Percentiles rank a stretch among this genome's conserved stretches.
Conservation (phyloP, 1,140 invertebrate species). For the Macrostomum lignano region DNA sequence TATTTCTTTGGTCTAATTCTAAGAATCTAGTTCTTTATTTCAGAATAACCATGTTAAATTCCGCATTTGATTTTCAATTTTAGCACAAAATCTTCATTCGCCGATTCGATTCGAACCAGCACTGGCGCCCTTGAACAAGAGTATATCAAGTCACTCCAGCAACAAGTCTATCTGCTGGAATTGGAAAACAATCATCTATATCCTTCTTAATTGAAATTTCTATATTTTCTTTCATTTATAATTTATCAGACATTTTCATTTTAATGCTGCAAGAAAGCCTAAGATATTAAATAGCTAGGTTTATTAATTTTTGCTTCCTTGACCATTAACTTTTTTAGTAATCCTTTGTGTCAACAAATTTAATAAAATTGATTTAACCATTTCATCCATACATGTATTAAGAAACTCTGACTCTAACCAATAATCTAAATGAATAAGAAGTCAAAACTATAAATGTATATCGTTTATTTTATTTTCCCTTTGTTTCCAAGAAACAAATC, state of each 20-base stretch:
- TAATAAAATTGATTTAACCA: too few species aligned
- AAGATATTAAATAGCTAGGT: background rate
- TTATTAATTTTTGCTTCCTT: conserved; percentile 4
- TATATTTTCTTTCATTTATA: background rate
- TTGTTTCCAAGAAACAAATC: background rate
- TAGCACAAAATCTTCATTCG: too few species aligned
- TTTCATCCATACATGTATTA: conserved; percentile 11
- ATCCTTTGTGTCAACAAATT: conserved; percentile 3
- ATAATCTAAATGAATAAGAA: background rate
- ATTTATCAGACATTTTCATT: background rate
- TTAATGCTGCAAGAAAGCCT: background rate
- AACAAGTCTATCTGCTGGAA: conserved; percentile 27
- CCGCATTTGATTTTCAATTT: too few species aligned
- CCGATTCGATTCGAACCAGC: too few species aligned
- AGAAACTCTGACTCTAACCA: too few species aligned
- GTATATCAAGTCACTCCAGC: conserved; percentile 27
- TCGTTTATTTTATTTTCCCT: conserved; percentile 3
- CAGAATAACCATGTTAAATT: too few species aligned
- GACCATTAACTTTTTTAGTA: background rate
- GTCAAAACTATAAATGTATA: background rate
- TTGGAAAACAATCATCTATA: conserved; percentile 26
- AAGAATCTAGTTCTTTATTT: too few species aligned
- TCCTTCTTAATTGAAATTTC: conserved; percentile 13
- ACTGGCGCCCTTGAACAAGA: conserved; percentile 14
- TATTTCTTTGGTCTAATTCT: too few species aligned